Conservation (phyloP, 2,797 vertebrate genomes). For the Crax fasciolata region DNA sequence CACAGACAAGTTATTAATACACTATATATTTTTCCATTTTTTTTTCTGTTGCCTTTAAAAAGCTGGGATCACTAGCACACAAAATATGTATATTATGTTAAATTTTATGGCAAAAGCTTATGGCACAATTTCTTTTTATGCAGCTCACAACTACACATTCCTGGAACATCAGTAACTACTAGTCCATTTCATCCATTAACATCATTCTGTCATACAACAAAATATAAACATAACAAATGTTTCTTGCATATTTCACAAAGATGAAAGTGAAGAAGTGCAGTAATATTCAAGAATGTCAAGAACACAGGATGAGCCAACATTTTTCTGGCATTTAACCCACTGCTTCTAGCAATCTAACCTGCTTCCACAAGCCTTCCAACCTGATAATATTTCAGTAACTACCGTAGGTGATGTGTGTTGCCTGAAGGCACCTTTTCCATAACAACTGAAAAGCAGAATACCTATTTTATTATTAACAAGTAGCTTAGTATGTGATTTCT, state of each 20-base stretch:
- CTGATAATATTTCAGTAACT: background rate
- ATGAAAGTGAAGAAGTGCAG: conserved; percentile 76
- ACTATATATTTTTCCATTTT: conserved; percentile 3
- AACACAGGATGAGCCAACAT: conserved; percentile 34
- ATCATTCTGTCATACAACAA: conserved; percentile 33
- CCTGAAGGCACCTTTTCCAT: conserved; percentile 54
- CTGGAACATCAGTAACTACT: conserved; percentile 35
- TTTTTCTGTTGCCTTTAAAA: conserved; percentile 59
- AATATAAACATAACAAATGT: conserved; percentile 57
- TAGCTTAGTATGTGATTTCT: background rate
- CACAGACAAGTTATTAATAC: conserved; percentile 72
- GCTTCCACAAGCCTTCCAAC: conserved; percentile 35
- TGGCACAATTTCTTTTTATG: conserved; percentile 64
- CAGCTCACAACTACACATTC: conserved; percentile 56
- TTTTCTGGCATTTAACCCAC: conserved; percentile 44
- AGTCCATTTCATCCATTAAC: conserved; percentile 16
- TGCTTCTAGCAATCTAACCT: conserved; percentile 13
- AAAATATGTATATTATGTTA: conserved; percentile 63
- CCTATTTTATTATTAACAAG: conserved; percentile 7
- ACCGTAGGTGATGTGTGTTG: background rate
- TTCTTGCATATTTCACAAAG: conserved; percentile 76
- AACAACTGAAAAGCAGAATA: conserved; percentile 5
- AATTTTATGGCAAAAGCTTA: conserved; percentile 62
- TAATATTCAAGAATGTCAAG: conserved; percentile 62
- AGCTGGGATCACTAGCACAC: conserved; percentile 65